Evolutionary conservation across 2,797 vertebrate species (phyloP).

Genomic region (Malacoraja senta): DNA sequence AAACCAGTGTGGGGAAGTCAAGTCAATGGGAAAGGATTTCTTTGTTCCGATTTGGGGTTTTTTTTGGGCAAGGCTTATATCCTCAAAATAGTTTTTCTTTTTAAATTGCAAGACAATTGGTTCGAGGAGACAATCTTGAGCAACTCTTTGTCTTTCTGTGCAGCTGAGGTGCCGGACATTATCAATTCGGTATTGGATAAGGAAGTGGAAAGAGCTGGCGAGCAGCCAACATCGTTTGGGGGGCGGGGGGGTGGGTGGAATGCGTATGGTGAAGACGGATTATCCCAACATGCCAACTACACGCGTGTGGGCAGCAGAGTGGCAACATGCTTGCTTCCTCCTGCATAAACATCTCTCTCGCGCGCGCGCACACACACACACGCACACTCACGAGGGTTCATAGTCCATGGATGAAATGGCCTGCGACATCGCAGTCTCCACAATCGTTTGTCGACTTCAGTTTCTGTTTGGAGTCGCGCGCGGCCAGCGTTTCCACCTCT

Average conservation of each 20-base stretch:
- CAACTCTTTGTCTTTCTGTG: not conserved
- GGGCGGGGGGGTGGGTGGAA: too few species aligned
- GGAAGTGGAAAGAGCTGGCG: not conserved
- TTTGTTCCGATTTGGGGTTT: not conserved
- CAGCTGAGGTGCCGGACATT: not conserved
- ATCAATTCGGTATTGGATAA: not conserved
- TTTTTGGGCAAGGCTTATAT: not conserved
- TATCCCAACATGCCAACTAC: not conserved
- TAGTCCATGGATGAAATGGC: not conserved
- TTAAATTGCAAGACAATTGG: not conserved
- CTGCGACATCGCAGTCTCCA: not conserved
- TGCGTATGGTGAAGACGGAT: too few species aligned
- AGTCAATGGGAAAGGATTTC: not conserved
- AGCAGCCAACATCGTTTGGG: too few species aligned
- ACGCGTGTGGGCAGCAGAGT: not conserved
- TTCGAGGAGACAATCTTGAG: not conserved
- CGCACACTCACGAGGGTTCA: not conserved
- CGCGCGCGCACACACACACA: not conserved
- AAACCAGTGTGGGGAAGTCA: not conserved
- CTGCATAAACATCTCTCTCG: not conserved
- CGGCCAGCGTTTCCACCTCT: not conserved
- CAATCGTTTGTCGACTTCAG: not conserved
- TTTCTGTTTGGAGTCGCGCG: too few species aligned
- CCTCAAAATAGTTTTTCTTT: not conserved
- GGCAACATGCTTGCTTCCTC: not conserved